phyloP scores from a whole-genome alignment of 2,113 vertebrate genomes.

The Prunella fulvescens region DNA sequence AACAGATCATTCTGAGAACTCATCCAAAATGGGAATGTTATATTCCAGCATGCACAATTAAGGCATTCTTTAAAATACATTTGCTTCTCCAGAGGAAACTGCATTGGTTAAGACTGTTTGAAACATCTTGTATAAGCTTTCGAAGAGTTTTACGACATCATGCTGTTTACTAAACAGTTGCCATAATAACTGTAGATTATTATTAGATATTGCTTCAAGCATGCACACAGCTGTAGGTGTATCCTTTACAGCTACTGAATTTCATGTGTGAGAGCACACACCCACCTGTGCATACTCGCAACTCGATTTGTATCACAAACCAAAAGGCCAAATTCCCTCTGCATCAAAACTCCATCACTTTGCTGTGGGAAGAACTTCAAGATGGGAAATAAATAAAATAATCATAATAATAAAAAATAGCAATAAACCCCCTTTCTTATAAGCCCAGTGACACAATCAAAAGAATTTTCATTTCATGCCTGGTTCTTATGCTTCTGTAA shows the following conservation, averaged over 20 bases:
- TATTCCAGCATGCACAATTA: neutral
- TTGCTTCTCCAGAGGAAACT: neutral
- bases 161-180: neutral
- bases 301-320: neutral
- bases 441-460: neutral
- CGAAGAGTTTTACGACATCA: neutral
- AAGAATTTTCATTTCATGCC: neutral
- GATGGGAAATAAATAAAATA: neutral
- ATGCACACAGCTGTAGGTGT: neutral
- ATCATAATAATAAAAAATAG: neutral
- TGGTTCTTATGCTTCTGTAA: neutral
- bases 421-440: neutral
- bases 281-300: neutral
- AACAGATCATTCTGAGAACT: neutral
- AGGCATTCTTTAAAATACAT: neutral
- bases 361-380: neutral
- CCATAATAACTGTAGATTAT: neutral
- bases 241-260: slow-evolving; percentile 5
- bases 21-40: slow-evolving; percentile 9
- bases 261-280: neutral
- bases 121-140: neutral
- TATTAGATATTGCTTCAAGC: slow-evolving; percentile 2
- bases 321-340: neutral
- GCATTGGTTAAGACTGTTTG: neutral
- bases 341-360: neutral